Evolutionary conservation across 2,888 invertebrate species (phyloP).

Genomic region (Drosophila nigricruria): DNA sequence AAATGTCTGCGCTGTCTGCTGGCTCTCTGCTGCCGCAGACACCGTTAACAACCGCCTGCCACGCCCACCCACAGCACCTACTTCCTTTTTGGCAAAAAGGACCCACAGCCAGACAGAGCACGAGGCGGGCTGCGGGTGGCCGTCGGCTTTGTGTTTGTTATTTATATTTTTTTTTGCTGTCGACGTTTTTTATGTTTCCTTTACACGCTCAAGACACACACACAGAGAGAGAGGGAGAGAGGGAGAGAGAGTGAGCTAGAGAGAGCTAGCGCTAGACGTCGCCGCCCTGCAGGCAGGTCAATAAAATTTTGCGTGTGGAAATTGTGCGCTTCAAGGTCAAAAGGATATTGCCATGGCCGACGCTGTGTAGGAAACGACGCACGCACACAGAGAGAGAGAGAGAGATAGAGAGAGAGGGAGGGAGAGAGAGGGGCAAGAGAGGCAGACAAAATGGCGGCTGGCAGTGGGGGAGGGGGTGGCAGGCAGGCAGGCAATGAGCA

Average conservation of each 20-base stretch:
- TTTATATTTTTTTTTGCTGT: conserved; percentile 26
- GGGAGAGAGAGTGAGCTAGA: conserved; percentile 2
- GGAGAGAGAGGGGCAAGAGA: not conserved
- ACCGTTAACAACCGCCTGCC: conserved; percentile 9
- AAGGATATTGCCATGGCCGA: conserved; percentile 83
- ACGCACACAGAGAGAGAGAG: conserved; percentile 15
- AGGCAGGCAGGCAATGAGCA: not conserved
- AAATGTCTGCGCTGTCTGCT: conserved; percentile 3
- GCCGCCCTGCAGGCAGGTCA: conserved; percentile 74
- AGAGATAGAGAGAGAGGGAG: not conserved
- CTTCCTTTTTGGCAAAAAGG: conserved; percentile 66
- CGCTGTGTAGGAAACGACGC: conserved; percentile 65
- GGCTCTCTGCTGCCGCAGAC: conserved; percentile 3
- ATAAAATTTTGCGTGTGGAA: conserved; percentile 84
- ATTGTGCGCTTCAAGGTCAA: conserved; percentile 85
- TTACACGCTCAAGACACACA: conserved; percentile 11
- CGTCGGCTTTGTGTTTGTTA: conserved; percentile 39
- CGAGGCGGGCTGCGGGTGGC: conserved; percentile 35
- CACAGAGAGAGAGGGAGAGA: not conserved
- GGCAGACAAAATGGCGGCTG: conserved; percentile 70
- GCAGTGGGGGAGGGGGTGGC: conserved; percentile 4
- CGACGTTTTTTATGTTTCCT: conserved; percentile 61
- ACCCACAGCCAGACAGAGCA: conserved; percentile 62
- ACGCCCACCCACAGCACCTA: conserved; percentile 54
- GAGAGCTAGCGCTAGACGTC: conserved; percentile 4